phyloP scores from a whole-genome alignment of 2,888 invertebrate genomes.

The Microplitis manilae region DNA sequence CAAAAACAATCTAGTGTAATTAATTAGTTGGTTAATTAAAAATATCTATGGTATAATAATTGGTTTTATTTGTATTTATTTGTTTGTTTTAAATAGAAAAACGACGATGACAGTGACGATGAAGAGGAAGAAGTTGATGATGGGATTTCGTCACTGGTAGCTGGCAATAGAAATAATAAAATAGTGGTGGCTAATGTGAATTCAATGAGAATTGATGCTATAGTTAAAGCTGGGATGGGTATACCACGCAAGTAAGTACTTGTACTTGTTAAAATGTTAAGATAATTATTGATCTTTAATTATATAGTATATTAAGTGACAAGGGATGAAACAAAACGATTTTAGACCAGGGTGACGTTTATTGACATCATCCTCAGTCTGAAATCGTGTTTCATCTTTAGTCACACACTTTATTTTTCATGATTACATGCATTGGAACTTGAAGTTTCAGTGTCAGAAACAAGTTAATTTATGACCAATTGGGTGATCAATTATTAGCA shows the following conservation, averaged over 20 bases:
- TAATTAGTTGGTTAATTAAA: not conserved
- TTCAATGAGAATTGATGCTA: constrained; percentile 80
- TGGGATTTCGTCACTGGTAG: constrained; percentile 72
- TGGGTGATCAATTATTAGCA: too few relatives aligned
- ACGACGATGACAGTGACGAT: constrained; percentile 64
- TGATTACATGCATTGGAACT: constrained; percentile 1
- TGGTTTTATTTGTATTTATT: not conserved
- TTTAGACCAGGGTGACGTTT: too few relatives aligned
- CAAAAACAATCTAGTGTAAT: constrained; percentile 8
- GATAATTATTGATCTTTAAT: too few relatives aligned
- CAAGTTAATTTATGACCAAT: too few relatives aligned
- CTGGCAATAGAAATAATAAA: constrained; percentile 78
- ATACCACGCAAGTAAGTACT: constrained; percentile 81
- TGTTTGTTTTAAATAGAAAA: not conserved
- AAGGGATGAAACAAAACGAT: too few relatives aligned
- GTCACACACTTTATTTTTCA: not conserved
- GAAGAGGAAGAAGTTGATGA: constrained; percentile 70
- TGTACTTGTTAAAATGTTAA: too few relatives aligned
- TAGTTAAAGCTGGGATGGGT: constrained; percentile 80
- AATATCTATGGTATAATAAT: not conserved
- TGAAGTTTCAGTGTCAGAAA: not conserved
- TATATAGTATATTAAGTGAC: too few relatives aligned
- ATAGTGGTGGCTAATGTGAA: constrained; percentile 77
- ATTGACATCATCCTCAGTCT: too few relatives aligned
- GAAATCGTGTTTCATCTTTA: too few relatives aligned